Evolutionary conservation across 2,113 vertebrate genomes (phyloP).

Genomic region (Sphyrna mokarran): DNA sequence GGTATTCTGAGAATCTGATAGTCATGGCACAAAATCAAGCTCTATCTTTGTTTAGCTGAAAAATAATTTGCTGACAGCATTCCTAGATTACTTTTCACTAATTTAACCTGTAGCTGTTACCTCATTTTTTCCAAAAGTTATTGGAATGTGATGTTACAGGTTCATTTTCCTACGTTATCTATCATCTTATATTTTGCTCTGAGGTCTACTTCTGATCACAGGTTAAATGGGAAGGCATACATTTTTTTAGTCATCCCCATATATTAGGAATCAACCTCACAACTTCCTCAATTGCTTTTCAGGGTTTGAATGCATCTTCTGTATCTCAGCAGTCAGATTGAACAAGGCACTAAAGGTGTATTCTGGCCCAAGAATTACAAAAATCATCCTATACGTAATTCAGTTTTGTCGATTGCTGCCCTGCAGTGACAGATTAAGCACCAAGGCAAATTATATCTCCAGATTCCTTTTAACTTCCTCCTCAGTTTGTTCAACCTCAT

Average conservation of each 20-base stretch:
- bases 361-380: background rate
- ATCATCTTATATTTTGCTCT: background rate
- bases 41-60: background rate
- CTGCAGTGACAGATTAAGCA: background rate
- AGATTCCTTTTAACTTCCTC: background rate
- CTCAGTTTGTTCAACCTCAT: background rate
- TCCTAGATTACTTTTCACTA: background rate
- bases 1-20: background rate
- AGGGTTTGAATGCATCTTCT: background rate
- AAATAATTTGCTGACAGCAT: background rate
- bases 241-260: background rate
- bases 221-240: background rate
- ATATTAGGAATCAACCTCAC: background rate
- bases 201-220: background rate
- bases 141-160: background rate
- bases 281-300: background rate
- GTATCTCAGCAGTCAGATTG: background rate
- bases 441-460: background rate
- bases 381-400: background rate
- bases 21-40: background rate
- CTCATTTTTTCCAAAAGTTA: background rate
- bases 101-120: background rate
- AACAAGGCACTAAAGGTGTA: background rate
- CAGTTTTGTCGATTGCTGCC: background rate
- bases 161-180: background rate